These are phyloP conservation scores for Columba livia DNA, from an alignment of 2,113 vertebrate species.

Conservation along the genomic window DNA sequence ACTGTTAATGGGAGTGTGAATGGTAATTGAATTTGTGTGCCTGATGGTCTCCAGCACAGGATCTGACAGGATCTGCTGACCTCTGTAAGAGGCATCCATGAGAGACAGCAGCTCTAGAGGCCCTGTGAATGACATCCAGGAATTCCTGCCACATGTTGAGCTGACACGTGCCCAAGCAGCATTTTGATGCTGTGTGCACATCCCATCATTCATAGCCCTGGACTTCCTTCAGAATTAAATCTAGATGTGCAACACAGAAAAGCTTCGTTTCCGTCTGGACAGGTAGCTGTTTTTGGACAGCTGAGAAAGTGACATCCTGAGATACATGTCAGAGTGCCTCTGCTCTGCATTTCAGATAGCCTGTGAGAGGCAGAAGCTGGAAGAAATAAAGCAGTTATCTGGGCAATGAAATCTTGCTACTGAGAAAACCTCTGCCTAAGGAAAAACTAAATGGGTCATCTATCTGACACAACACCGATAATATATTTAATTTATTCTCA, in stretches of 20 bases:
- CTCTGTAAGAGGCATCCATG: background rate
- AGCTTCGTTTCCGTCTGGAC: background rate
- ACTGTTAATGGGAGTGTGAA: background rate
- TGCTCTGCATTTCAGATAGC: background rate
- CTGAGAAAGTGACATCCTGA: background rate
- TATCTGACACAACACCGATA: background rate
- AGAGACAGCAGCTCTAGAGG: background rate
- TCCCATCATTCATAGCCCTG: background rate
- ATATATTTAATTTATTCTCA: background rate
- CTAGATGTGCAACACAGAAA: background rate
- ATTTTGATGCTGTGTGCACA: background rate
- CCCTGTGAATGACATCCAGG: background rate
- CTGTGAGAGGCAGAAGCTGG: background rate
- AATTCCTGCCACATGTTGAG: background rate
- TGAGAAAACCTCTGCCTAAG: background rate
- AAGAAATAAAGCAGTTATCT: background rate
- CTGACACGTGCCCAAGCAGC: background rate
- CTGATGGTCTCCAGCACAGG: background rate
- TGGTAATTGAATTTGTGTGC: background rate
- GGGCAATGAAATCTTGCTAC: background rate
- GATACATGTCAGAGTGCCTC: background rate
- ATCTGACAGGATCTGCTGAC: background rate
- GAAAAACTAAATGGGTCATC: background rate
- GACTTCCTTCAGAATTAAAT: background rate
- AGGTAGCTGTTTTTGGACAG: background rate